These are phyloP conservation scores for Diplogasteroides magnus DNA, from an alignment of 1,140 invertebrate species.

Conservation along the genomic window DNA sequence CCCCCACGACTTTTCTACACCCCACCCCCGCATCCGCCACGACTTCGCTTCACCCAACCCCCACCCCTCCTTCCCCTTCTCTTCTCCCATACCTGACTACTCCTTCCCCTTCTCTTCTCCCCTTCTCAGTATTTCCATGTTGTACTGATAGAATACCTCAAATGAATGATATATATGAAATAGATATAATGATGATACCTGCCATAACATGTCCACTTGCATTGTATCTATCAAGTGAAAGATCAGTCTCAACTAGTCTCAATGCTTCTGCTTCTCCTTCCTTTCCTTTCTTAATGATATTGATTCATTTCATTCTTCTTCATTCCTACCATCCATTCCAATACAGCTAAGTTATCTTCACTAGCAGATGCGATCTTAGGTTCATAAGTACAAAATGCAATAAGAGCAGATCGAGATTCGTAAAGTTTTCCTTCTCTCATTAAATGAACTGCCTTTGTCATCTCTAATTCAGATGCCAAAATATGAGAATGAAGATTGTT, in stretches of 20 bases:
- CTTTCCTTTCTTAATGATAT: neutral
- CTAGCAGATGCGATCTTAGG: neutral
- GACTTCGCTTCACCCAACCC: too few relatives aligned
- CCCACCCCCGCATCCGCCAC: too few relatives aligned
- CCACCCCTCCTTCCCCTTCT: too few relatives aligned
- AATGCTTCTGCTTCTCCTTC: neutral
- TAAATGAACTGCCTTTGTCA: constrained; percentile 85
- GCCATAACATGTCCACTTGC: constrained; percentile 79
- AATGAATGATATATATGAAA: too few relatives aligned
- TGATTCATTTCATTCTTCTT: neutral
- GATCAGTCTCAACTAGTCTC: constrained; percentile 51
- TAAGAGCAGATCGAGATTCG: neutral
- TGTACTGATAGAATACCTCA: too few relatives aligned
- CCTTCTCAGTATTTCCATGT: too few relatives aligned
- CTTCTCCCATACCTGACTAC: too few relatives aligned
- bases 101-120: too few relatives aligned
- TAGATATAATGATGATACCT: constrained; percentile 76
- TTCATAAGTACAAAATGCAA: neutral
- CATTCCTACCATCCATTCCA: neutral
- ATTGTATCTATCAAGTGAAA: constrained; percentile 74
- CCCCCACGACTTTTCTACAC: too few relatives aligned
- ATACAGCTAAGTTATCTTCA: neutral
- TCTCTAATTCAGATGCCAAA: constrained; percentile 81
- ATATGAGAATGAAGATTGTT: constrained; percentile 69
- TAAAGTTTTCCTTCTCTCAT: constrained; percentile 60